Percentiles rank a stretch among this genome's conserved stretches.
Evolutionary conservation across 2,113 vertebrate genomes (phyloP).

Genomic region (Podocnemis expansa): DNA sequence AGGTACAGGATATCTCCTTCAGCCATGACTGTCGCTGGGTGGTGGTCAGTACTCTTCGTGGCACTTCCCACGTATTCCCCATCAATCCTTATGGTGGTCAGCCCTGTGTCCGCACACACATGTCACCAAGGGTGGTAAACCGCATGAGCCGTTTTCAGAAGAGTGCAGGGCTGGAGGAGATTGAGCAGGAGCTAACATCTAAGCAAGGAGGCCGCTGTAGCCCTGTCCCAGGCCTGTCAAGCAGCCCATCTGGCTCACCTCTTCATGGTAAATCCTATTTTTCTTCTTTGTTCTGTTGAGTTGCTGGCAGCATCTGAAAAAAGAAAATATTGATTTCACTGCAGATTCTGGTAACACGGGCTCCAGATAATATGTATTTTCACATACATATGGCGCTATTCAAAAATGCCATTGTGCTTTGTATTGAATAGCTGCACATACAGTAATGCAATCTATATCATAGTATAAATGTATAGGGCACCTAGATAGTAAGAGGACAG

Average conservation of each 20-base stretch:
- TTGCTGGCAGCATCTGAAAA: neutral
- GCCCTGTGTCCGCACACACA: slow-evolving; percentile 94
- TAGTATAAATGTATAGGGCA: neutral
- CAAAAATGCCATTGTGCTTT: neutral
- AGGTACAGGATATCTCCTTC: slow-evolving; percentile 99
- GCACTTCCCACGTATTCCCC: slow-evolving; percentile 96
- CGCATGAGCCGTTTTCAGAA: slow-evolving; percentile 99
- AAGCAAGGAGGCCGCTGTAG: slow-evolving; percentile 93
- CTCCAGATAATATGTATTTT: neutral
- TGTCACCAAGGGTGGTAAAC: slow-evolving; percentile 96
- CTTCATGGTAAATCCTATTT: slow-evolving; percentile 86
- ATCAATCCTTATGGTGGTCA: slow-evolving; percentile 95
- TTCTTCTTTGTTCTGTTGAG: neutral
- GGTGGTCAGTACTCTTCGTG: slow-evolving; percentile 94
- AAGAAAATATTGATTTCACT: neutral
- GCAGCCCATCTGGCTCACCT: slow-evolving; percentile 95
- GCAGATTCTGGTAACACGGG: neutral
- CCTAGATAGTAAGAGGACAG: neutral
- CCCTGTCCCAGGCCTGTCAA: slow-evolving; percentile 93
- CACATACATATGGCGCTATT: neutral
- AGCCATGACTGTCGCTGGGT: slow-evolving; percentile 98
- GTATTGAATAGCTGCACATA: neutral
- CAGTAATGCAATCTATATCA: neutral
- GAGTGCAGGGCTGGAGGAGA: slow-evolving; percentile 96
- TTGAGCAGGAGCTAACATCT: slow-evolving; percentile 93